Conservation (phyloP, 2,113 vertebrate genomes). For the Reinhardtius hippoglossoides region DNA sequence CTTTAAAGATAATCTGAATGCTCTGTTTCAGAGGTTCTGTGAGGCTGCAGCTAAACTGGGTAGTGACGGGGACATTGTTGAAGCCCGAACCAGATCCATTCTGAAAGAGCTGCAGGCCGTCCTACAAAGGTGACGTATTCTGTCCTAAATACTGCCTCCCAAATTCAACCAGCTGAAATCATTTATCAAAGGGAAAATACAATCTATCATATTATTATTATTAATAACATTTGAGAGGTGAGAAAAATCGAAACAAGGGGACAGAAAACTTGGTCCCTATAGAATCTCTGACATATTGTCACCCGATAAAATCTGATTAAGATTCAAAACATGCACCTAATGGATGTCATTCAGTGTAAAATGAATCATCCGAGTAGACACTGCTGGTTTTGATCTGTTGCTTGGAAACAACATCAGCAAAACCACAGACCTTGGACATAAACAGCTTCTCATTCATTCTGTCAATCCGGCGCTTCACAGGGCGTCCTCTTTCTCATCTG, state of each 20-base stretch:
- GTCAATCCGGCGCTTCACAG: constrained; percentile 14
- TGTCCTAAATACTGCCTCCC: neutral
- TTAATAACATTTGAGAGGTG: no score
- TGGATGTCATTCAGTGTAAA: neutral
- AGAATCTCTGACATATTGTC: neutral
- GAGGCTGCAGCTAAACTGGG: constrained; percentile 53
- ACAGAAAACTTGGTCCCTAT: neutral
- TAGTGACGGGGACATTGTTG: constrained; percentile 43
- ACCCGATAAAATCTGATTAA: neutral
- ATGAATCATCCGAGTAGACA: constrained; percentile 19
- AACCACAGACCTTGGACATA: constrained; percentile 47
- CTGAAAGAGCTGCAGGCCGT: constrained; percentile 79
- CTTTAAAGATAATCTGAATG: neutral
- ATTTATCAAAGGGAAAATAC: no score
- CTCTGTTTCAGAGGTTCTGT: constrained; percentile 72
- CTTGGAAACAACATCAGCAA: constrained; percentile 60
- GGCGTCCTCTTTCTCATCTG: constrained; percentile 16
- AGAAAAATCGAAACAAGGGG: no score
- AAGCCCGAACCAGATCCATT: constrained; percentile 64
- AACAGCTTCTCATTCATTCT: constrained; percentile 26
- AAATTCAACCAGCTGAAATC: neutral
- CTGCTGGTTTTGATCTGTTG: constrained; percentile 57
- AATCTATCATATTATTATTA: no score
- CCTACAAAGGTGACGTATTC: constrained; percentile 75
- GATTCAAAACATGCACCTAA: neutral